A percentile compares a stretch with the other conserved stretches of the same genome.
phyloP scores from a whole-genome alignment of 2,797 vertebrate species.

The Hydrophis major region DNA sequence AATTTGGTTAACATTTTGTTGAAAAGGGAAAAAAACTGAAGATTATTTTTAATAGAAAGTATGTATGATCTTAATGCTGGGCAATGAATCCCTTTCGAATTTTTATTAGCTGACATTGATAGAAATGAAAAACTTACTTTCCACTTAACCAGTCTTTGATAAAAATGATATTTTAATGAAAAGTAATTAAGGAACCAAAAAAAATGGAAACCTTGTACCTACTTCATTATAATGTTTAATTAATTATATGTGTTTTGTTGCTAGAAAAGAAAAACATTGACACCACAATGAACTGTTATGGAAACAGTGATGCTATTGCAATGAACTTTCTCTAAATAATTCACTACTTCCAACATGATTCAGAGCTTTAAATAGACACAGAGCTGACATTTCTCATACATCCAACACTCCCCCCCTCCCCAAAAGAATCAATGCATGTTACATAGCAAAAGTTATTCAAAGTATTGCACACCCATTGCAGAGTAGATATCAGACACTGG shows the following conservation, averaged over 20 bases:
- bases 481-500: slow-evolving; percentile 6
- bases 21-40: background rate
- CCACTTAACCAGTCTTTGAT: background rate
- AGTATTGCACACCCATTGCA: slow-evolving; percentile 20
- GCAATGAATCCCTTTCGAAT: background rate
- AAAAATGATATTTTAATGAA: background rate
- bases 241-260: background rate
- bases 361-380: slow-evolving; percentile 24
- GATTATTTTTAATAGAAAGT: background rate
- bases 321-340: slow-evolving; percentile 11
- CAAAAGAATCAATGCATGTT: slow-evolving; percentile 3
- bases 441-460: slow-evolving; percentile 28
- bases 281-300: background rate
- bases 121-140: background rate
- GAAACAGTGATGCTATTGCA: slow-evolving; percentile 3
- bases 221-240: background rate
- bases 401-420: background rate
- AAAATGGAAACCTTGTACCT: background rate
- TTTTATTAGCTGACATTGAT: background rate
- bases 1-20: background rate
- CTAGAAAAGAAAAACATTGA: background rate
- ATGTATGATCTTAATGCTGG: background rate
- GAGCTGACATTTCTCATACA: slow-evolving; percentile 24
- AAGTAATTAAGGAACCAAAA: background rate
- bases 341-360: slow-evolving; percentile 13